A percentile compares a stretch with the other conserved stretches of the same genome.
phyloP scores from a whole-genome alignment of 1,140 invertebrate genomes.

The Melipona quadrifasciata region DNA sequence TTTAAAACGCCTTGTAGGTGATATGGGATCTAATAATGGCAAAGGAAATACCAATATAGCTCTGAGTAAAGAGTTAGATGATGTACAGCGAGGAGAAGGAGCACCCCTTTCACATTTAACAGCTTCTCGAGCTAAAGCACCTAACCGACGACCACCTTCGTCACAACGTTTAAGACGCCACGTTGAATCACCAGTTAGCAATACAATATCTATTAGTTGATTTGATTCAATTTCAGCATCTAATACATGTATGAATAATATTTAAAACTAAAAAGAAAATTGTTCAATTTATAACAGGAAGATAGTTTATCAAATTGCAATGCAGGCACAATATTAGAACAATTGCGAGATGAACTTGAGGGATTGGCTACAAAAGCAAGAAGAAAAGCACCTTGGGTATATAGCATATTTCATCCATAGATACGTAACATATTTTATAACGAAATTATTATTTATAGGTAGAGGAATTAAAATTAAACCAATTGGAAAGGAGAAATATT shows the following conservation, averaged over 20 bases:
- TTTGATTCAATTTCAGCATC: constrained; percentile 37
- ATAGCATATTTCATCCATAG: neutral
- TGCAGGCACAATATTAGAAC: constrained; percentile 67
- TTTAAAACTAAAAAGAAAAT: neutral
- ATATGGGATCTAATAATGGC: constrained; percentile 68
- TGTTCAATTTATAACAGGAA: constrained; percentile 66
- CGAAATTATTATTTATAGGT: constrained; percentile 62
- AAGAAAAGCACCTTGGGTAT: constrained; percentile 77
- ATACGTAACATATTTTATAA: constrained; percentile 8
- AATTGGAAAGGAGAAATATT: constrained; percentile 76
- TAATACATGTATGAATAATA: neutral
- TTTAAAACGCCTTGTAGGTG: constrained; percentile 74
- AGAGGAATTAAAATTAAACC: constrained; percentile 79
- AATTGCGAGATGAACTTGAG: constrained; percentile 71
- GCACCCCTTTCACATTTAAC: constrained; percentile 85
- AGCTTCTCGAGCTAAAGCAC: constrained; percentile 85
- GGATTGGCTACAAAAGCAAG: constrained; percentile 70
- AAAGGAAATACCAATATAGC: constrained; percentile 64
- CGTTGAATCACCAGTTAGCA: constrained; percentile 35
- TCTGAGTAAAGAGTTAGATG: constrained; percentile 83
- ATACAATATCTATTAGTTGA: constrained; percentile 42
- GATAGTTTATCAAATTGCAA: constrained; percentile 76
- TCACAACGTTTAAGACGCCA: constrained; percentile 78
- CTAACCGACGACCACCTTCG: constrained; percentile 85
- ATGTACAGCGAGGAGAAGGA: constrained; percentile 82